Evolutionary conservation across 1,140 invertebrate species (phyloP).

Genomic region (Solen grandis): DNA sequence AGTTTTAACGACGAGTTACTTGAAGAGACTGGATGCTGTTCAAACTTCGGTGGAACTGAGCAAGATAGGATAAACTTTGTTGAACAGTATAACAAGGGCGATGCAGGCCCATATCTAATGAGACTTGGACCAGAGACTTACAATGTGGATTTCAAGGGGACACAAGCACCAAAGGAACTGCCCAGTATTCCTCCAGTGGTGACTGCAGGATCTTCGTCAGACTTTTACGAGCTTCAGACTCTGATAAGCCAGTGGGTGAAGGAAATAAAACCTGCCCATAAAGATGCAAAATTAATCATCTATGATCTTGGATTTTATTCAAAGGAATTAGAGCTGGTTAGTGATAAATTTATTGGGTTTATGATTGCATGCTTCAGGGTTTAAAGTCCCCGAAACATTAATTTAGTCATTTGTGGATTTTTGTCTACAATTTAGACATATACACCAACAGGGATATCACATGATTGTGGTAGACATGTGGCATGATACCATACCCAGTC

Average conservation of each 20-base stretch:
- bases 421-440: no score
- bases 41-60: constrained; percentile 49
- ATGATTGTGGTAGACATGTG: no score
- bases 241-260: constrained; percentile 54
- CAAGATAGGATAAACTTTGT: constrained; percentile 60
- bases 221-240: constrained; percentile 65
- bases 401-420: no score
- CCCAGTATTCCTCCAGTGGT: constrained; percentile 66
- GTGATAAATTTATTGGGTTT: no score
- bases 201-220: constrained; percentile 64
- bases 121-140: constrained; percentile 63
- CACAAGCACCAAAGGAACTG: constrained; percentile 59
- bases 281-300: constrained; percentile 59
- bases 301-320: constrained; percentile 69
- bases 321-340: constrained; percentile 65
- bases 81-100: constrained; percentile 67
- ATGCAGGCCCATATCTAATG: constrained; percentile 69
- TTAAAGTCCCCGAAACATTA: no score
- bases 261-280: not conserved
- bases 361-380: no score
- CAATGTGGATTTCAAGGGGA: constrained; percentile 36
- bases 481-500: no score
- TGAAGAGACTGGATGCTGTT: constrained; percentile 48
- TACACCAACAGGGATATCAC: no score
- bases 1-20: constrained; percentile 51